Evolutionary conservation across 2,797 vertebrate species (phyloP), one percentile per base, ranked within the genome.

Genomic region (Molossus alvarezi): DNA sequence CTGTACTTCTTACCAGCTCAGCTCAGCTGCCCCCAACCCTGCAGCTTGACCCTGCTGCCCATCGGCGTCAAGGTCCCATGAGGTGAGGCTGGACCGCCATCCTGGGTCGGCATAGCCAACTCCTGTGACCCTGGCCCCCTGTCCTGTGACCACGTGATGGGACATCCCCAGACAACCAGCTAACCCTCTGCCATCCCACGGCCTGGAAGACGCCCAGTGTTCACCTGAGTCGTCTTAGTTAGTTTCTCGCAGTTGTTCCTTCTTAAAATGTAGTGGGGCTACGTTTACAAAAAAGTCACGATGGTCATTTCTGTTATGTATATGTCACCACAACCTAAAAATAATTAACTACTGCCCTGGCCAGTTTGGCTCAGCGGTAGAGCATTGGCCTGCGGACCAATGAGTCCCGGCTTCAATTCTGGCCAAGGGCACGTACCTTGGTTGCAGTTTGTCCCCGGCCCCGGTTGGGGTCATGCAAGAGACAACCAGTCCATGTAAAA

Each of bases 301-400:
- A 41, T 41, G 9, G 48, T 20, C 53, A 33, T 33, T 45, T 88
- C 58, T 37, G 25, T 25, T 72, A 25, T 75, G 12, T 58, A 1
- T 67, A n/a, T 58, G 80, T 91, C 62, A 60, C 51, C 37, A 48
- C 51, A 48, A 75, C 13, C 65, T 88, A 57, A 65, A 87, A 85
- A 60, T 60, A 82, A 18, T 57, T 23, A 80, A 65, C 21, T 72
- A 48, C 62, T 88, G 41, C 41, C 41, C 41, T 45, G 3, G 41
- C 41, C 41, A 6, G 41, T 45, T 45, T 3, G 41, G 41, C 41
- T 45, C 41, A 45, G 41, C 41, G 6, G 41, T 45, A 45, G 41
- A 45, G 41, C 41, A 45, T 45, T 6, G 41, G 41, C 41, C 41
- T 45, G 41, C 41, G 41, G 41, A 45, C 41, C 41, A 45, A 6